Evolutionary conservation across 2,888 invertebrate species (phyloP), one percentile per base, ranked within the genome.

Genomic region (Xylota sylvarum): DNA sequence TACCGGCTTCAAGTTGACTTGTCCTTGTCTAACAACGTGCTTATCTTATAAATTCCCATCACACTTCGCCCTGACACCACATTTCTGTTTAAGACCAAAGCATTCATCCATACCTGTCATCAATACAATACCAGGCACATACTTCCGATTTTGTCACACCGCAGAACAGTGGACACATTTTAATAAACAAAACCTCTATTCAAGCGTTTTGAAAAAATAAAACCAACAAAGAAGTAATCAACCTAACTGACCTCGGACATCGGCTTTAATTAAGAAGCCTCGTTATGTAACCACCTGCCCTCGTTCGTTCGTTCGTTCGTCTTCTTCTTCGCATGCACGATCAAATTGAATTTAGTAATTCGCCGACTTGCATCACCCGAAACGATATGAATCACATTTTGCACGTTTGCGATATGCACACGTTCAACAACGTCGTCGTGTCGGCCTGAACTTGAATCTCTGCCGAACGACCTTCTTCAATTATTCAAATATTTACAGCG

Each of bases 371-470:
- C 70, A 23, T 4, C 60, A 64, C 12, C 12, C 48, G 37, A 50
- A 37, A 48, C 35, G 37, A 50, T 17, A 48, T 62, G 40, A 69
- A 37, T 55, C 62, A 62, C 70, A 37, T 35, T 10, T 35, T 27
- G 52, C 19, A 14, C 14, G 43, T 69, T 50, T 14, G 40, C 40
- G 23, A 32, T 55, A 46, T 52, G 46, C 69, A 52, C 50, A 43
- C 35, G 14, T 27, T 12, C 14, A 58, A 9, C 50, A 12, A 1
- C 32, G 17, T 23, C 10, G 35, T 7, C 1, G 23, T 14, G n/a
- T 55, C 55, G 17, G 32, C 9, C 43, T 80, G 79, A 80, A 80
- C 79, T 80, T 80, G 79, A 80, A 73, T 65, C 64, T 73, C 17
- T n/a, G 50, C 48, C 14, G 30, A 64, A 32, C 30, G 73, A 58